Evolutionary conservation across 1,140 invertebrate genomes (phyloP).

Genomic region (Augochlora pura): DNA sequence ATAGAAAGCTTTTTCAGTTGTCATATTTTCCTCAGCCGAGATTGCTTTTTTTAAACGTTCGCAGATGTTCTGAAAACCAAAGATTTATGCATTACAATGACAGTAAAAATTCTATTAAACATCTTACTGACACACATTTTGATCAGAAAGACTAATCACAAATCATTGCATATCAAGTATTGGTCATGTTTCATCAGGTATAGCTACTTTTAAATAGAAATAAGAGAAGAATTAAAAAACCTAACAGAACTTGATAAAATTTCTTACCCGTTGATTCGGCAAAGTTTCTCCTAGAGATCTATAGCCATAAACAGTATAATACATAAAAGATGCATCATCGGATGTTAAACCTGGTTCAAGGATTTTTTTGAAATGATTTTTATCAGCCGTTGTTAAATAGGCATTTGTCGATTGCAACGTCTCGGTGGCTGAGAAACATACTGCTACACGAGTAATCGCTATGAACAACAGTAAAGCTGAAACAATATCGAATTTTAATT

Average conservation of each 20-base stretch:
- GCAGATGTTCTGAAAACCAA: slow-evolving; percentile 80
- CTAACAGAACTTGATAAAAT: no score
- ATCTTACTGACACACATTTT: slow-evolving; percentile 14
- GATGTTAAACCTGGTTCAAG: slow-evolving; percentile 81
- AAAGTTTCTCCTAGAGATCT: slow-evolving; percentile 79
- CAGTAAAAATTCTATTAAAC: slow-evolving; percentile 1
- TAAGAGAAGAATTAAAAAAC: no score
- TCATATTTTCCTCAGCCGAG: slow-evolving; percentile 71
- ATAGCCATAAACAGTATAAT: slow-evolving; percentile 82
- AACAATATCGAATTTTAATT: slow-evolving; percentile 21
- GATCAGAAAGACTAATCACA: slow-evolving; percentile 80
- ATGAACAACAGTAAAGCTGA: slow-evolving; percentile 58
- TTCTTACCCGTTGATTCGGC: slow-evolving; percentile 61
- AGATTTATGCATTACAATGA: slow-evolving; percentile 2
- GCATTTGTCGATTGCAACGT: slow-evolving; percentile 76
- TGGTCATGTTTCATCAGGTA: slow-evolving; percentile 70
- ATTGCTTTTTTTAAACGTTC: slow-evolving; percentile 76
- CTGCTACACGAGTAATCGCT: slow-evolving; percentile 34
- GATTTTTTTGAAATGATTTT: slow-evolving; percentile 80
- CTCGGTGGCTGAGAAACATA: slow-evolving; percentile 21
- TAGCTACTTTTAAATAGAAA: not conserved
- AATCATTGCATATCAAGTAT: slow-evolving; percentile 72
- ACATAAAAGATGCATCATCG: slow-evolving; percentile 78
- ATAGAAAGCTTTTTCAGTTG: slow-evolving; percentile 81
- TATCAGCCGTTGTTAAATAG: slow-evolving; percentile 82